Conservation (phyloP, 1,140 invertebrate species). For the Ostrea edulis region DNA sequence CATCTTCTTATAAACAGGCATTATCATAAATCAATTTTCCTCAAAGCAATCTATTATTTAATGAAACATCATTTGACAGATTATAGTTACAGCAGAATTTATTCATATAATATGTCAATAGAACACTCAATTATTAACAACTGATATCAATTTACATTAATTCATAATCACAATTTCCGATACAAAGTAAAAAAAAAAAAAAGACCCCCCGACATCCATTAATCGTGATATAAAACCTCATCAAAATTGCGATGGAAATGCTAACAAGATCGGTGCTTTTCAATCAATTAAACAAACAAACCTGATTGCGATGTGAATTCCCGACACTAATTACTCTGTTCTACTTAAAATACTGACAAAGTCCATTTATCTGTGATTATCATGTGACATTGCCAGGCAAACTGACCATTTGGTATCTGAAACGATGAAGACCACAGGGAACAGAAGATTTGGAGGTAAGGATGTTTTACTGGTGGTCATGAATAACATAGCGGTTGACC, state of each 20-base stretch:
- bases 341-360: background rate
- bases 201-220: background rate
- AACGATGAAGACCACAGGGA: background rate
- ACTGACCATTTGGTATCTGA: background rate
- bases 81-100: background rate
- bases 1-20: too few species aligned
- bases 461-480: background rate
- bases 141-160: background rate
- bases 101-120: background rate
- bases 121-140: background rate
- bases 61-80: too few species aligned
- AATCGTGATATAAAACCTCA: background rate
- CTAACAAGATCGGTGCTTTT: conserved; percentile 1
- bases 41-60: too few species aligned
- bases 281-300: conserved; percentile 14
- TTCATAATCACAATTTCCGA: background rate
- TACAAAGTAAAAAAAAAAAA: background rate
- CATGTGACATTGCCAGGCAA: background rate
- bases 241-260: conserved; percentile 11
- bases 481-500: too few species aligned
- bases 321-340: background rate
- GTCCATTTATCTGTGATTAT: background rate
- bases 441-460: background rate
- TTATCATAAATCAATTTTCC: too few species aligned
- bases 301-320: background rate